These are phyloP conservation scores for Turdus rufiventris DNA, from an alignment of 2,113 vertebrate species.

Conservation along the genomic window DNA sequence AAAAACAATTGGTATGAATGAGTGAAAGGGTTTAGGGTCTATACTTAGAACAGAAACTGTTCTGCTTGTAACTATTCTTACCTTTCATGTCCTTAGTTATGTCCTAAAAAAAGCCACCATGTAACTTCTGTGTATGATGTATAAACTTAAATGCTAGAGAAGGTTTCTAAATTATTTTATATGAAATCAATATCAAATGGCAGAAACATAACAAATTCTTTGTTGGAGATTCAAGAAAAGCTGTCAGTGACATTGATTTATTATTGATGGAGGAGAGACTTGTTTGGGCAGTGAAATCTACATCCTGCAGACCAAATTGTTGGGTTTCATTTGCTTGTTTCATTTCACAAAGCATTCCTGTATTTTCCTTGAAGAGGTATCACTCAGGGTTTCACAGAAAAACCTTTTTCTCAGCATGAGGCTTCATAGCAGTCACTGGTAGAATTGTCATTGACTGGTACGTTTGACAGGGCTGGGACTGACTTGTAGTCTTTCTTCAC, in stretches of 20 bases:
- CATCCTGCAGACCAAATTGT: background rate
- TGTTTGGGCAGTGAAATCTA: slow-evolving; percentile 39
- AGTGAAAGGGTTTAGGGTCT: background rate
- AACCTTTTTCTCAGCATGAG: background rate
- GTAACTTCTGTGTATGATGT: background rate
- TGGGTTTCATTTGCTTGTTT: background rate
- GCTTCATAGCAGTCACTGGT: background rate
- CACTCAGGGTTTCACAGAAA: background rate
- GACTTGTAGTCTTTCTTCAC: background rate
- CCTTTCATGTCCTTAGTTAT: background rate
- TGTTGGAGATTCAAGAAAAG: background rate
- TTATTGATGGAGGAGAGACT: slow-evolving; percentile 33
- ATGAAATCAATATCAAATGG: slow-evolving; percentile 19
- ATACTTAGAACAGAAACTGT: background rate
- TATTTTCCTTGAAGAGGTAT: background rate
- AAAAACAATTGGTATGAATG: background rate
- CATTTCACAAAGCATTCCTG: slow-evolving; percentile 9
- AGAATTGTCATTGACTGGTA: background rate
- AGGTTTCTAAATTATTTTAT: background rate
- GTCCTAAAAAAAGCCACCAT: background rate
- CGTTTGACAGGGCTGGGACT: background rate
- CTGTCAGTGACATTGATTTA: slow-evolving; percentile 24
- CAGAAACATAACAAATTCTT: slow-evolving; percentile 49
- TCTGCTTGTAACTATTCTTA: background rate
- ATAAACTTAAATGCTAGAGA: background rate